phyloP scores from a whole-genome alignment of 2,888 invertebrate species.

The Biston betularia region DNA sequence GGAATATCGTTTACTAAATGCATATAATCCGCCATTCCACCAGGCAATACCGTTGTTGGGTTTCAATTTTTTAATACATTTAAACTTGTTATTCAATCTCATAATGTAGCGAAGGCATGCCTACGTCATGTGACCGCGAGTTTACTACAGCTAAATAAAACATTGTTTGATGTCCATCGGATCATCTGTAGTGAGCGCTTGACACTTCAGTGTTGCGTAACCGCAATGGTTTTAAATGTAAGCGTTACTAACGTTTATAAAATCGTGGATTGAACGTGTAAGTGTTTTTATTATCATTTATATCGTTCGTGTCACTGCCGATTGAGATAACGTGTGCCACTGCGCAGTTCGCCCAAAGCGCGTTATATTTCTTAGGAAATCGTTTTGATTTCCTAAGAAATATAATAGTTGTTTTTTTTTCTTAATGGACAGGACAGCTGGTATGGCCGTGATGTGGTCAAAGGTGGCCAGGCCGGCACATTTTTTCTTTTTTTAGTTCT shows the following conservation, averaged over 20 bases:
- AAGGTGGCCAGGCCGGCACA: too few species aligned
- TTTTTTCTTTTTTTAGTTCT: too few species aligned
- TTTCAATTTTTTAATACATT: too few species aligned
- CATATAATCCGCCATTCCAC: too few species aligned
- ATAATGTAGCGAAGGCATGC: constrained; percentile 51
- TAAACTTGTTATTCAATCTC: constrained; percentile 39
- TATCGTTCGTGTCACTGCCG: constrained; percentile 70
- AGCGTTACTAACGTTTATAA: constrained; percentile 45
- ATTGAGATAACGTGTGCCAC: constrained; percentile 73
- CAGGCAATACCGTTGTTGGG: too few species aligned
- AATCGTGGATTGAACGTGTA: constrained; percentile 51
- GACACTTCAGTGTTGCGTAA: constrained; percentile 43
- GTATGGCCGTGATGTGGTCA: too few species aligned
- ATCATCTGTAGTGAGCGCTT: constrained; percentile 35
- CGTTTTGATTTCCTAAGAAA: constrained; percentile 42
- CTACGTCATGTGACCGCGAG: constrained; percentile 55
- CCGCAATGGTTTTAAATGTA: constrained; percentile 50
- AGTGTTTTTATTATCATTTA: constrained; percentile 74
- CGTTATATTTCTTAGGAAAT: constrained; percentile 59
- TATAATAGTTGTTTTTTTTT: too few species aligned
- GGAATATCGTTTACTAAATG: too few species aligned
- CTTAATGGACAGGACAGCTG: neutral
- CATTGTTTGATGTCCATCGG: constrained; percentile 49
- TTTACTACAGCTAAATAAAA: constrained; percentile 40
- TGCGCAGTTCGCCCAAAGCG: constrained; percentile 73